Percentiles rank a stretch among this genome's conserved stretches.
These are phyloP conservation scores for Trypoxylus dichotomus DNA, from an alignment of 1,140 invertebrate genomes.

Conservation along the genomic window DNA sequence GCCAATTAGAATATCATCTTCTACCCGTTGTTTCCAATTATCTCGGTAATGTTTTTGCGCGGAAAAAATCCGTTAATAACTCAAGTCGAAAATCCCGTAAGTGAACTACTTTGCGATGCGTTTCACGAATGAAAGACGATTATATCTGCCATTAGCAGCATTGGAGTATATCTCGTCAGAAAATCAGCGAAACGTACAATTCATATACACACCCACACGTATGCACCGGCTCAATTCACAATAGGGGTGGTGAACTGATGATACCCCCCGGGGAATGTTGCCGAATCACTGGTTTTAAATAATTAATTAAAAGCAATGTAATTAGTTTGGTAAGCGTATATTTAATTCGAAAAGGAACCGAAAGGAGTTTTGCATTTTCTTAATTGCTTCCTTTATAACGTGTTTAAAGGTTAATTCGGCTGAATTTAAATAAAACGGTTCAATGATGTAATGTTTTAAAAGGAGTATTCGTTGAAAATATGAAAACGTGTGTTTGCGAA, in stretches of 20 bases:
- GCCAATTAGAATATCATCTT: neutral
- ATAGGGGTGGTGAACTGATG: conserved; percentile 25
- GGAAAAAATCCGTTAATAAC: conserved; percentile 27
- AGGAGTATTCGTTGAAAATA: too few species aligned
- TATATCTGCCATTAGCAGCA: conserved; percentile 31
- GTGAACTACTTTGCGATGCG: conserved; percentile 1
- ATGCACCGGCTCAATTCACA: neutral
- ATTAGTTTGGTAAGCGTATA: conserved; percentile 23
- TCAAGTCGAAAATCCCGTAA: neutral
- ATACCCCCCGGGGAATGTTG: conserved; percentile 14
- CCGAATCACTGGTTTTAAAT: conserved; percentile 27
- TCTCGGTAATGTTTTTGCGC: neutral
- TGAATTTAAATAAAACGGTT: too few species aligned
- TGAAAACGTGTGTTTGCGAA: neutral
- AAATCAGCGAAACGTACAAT: conserved; percentile 23
- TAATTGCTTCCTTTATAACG: conserved; percentile 13
- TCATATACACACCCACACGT: neutral
- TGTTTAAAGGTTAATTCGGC: too few species aligned
- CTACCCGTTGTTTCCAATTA: neutral
- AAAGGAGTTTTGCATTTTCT: conserved; percentile 24
- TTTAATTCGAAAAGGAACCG: neutral
- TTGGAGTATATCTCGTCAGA: conserved; percentile 30
- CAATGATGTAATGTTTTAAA: too few species aligned
- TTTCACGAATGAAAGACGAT: conserved; percentile 26
- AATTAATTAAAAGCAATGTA: conserved; percentile 30